Percentiles rank a stretch among this genome's conserved stretches.
Evolutionary conservation across 30 jellyfish, hydroid and myxozoan species (phyloP).

Genomic region (Aurelia aurita): DNA sequence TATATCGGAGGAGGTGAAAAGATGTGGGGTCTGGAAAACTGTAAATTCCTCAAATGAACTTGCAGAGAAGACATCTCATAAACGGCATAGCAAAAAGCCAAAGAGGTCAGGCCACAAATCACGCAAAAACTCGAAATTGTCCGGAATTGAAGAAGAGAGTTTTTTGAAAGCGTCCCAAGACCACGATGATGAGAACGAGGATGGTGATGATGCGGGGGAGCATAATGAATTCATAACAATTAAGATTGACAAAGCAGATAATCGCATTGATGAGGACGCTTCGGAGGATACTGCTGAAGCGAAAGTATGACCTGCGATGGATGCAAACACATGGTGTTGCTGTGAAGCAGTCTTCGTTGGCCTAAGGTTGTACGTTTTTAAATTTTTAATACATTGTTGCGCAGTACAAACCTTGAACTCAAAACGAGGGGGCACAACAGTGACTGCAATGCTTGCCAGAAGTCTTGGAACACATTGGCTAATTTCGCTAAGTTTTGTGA

Average conservation of each 20-base stretch:
- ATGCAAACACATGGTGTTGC: too few species aligned
- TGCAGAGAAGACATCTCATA: slow-evolving; percentile 38
- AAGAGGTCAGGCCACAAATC: neutral
- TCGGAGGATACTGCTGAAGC: slow-evolving; percentile 26
- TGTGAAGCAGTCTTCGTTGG: too few species aligned
- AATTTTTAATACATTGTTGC: too few species aligned
- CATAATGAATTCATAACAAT: slow-evolving; percentile 63
- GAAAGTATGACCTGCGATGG: neutral
- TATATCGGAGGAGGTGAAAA: slow-evolving; percentile 71
- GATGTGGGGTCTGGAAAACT: slow-evolving; percentile 81
- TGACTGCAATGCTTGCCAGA: too few species aligned
- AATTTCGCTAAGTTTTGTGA: too few species aligned
- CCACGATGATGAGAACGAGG: slow-evolving; percentile 40
- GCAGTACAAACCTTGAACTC: too few species aligned
- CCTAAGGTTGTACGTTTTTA: too few species aligned
- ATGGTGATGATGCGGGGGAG: slow-evolving; percentile 31
- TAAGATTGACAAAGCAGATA: slow-evolving; percentile 50
- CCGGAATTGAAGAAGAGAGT: slow-evolving; percentile 74
- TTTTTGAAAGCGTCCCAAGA: slow-evolving; percentile 13
- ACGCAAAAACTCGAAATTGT: slow-evolving; percentile 39
- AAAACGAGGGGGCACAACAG: too few species aligned
- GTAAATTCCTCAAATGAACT: slow-evolving; percentile 72
- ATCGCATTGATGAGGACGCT: neutral
- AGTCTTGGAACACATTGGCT: too few species aligned
- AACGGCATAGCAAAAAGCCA: slow-evolving; percentile 13